Conservation (phyloP, 1,140 invertebrate genomes). For the Dufourea novaeangliae region DNA sequence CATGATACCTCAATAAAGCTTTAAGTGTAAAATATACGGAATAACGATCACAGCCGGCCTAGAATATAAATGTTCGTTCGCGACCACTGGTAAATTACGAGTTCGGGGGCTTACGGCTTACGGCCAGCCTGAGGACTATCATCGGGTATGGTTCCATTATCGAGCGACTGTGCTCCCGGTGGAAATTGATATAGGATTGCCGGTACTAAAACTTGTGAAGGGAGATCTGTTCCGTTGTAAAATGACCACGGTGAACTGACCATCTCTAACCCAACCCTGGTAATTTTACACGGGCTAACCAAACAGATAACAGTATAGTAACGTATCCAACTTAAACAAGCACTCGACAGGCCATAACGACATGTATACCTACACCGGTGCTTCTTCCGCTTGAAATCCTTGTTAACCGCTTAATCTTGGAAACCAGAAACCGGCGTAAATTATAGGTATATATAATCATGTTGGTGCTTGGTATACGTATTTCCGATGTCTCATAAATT, state of each 20-base stretch:
- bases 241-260: constrained; percentile 1
- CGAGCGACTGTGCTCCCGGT: not conserved
- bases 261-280: not conserved
- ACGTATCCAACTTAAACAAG: not conserved
- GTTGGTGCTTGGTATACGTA: too few relatives aligned
- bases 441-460: not conserved
- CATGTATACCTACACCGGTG: too few relatives aligned
- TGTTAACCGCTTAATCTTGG: constrained; percentile 1
- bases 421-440: not conserved
- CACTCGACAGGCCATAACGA: not conserved
- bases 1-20: not conserved
- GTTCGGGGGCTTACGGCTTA: not conserved
- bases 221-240: not conserved
- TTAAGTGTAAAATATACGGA: not conserved
- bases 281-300: constrained; percentile 27
- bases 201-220: constrained; percentile 1
- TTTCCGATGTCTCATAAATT: too few relatives aligned
- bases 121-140: not conserved
- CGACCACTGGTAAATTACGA: constrained; percentile 20
- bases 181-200: constrained; percentile 9
- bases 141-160: not conserved
- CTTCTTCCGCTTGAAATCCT: not conserved
- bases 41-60: not conserved
- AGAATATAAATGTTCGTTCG: constrained; percentile 30
- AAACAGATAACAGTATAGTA: constrained; percentile 37